These are phyloP conservation scores for Polyodon spathula DNA, from an alignment of 2,113 vertebrate species.

Conservation along the genomic window DNA sequence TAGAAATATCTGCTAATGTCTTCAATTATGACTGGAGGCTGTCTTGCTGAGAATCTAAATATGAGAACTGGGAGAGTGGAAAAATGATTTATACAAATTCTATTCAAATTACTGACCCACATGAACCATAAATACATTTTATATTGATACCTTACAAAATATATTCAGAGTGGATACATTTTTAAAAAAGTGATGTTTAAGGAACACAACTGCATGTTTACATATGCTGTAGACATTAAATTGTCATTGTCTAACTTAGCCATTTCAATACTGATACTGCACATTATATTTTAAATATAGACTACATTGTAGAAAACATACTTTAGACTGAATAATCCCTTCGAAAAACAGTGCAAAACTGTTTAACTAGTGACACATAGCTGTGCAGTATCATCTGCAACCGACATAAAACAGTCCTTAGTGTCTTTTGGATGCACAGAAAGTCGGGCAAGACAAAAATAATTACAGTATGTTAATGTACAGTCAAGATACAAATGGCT, in stretches of 20 bases:
- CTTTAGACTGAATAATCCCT: conserved; percentile 23
- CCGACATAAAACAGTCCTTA: conserved; percentile 17
- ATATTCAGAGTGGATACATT: too few relatives aligned
- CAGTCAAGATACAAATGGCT: not conserved
- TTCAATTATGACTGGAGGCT: not conserved
- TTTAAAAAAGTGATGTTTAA: too few relatives aligned
- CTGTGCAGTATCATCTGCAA: conserved; percentile 9
- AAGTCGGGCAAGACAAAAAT: not conserved
- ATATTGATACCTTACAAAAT: too few relatives aligned
- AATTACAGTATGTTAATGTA: not conserved
- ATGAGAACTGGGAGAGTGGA: not conserved
- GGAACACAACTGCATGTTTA: too few relatives aligned
- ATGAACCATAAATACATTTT: not conserved
- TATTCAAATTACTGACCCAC: not conserved
- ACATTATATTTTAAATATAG: too few relatives aligned
- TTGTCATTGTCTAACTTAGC: too few relatives aligned
- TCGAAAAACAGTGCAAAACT: conserved; percentile 25
- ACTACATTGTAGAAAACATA: conserved; percentile 27
- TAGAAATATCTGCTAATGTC: not conserved
- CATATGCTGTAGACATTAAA: too few relatives aligned
- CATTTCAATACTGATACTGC: too few relatives aligned
- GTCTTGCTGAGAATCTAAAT: not conserved
- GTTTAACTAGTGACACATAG: conserved; percentile 21
- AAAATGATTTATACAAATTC: not conserved
- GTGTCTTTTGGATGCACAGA: conserved; percentile 1